Conservation (phyloP, 2,113 vertebrate genomes). For the Rhynchomys soricoides region DNA sequence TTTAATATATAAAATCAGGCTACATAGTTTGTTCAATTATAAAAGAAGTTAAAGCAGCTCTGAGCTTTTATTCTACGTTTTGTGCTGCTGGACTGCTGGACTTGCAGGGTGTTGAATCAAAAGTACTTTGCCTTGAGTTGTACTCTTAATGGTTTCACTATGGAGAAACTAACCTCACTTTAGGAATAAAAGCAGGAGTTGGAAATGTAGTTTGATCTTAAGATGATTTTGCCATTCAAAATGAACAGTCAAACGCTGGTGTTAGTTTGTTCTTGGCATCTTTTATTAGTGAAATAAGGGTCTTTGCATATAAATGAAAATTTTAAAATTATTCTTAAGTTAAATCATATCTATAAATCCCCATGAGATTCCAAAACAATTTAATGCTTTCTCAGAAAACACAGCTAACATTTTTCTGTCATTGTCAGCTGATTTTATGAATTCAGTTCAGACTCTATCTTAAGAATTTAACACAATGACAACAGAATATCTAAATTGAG, state of each 20-base stretch:
- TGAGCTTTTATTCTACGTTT: slow-evolving; percentile 21
- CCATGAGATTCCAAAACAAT: background rate
- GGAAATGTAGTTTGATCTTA: background rate
- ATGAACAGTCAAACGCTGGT: background rate
- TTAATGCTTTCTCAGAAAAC: background rate
- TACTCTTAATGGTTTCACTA: slow-evolving; percentile 15
- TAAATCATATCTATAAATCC: background rate
- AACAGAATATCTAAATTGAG: background rate
- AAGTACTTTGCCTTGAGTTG: slow-evolving; percentile 39
- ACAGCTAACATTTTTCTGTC: background rate
- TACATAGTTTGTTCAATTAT: background rate
- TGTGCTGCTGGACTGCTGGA: slow-evolving; percentile 1
- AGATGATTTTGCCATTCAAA: background rate
- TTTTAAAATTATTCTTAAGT: background rate
- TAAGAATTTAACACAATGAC: background rate
- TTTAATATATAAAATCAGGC: background rate
- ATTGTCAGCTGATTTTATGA: background rate
- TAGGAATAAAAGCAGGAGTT: slow-evolving; percentile 4
- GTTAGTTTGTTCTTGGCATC: background rate
- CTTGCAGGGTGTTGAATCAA: slow-evolving; percentile 42
- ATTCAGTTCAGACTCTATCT: background rate
- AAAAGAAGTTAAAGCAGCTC: background rate
- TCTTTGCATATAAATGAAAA: background rate
- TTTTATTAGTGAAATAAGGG: background rate
- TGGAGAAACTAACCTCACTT: slow-evolving; percentile 22